Base-by-base conservation (phyloP, 2,888 invertebrate species). In the Ectemnius continuus region DNA sequence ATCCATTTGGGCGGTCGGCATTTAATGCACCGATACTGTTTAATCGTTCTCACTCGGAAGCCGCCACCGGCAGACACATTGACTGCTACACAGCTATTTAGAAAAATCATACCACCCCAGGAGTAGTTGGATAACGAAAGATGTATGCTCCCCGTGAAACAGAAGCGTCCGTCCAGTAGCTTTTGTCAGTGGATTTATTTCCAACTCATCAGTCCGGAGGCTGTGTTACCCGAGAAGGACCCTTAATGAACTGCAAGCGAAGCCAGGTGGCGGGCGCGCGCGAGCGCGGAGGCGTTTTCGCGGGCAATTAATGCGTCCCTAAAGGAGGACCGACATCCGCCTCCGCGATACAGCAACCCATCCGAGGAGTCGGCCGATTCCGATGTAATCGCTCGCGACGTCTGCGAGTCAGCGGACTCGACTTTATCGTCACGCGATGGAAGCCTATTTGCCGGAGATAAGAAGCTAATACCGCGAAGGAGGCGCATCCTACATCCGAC, bases 271-370 rank as follows among this genome's bases (percentile, higher is more conserved):
- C 67, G 70, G 48, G 75, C 76, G 63, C 56, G 64, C 68, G 67
- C 70, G 70, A 23, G 23, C 68, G 75, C 82, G 84, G 82, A 77
- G 81, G 86, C 83, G 80, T 85, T 84, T 85, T 85, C 84, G 83
- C 81, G 80, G 78, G 81, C 85, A 86, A 87, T 87, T 86, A 86
- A 84, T 84, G 81, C 79, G 79, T 68, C 73, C 83, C 81, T 81
- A 79, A 76, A 77, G 79, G 36, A 11, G 77, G 76, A 62, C 73
- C 61, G 75, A 76, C 73, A 69, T 78, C 77, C 84, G 80, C 81
- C 80, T 67, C 70, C 81, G 78, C 75, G 67, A 73, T 11, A 8
- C 36, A 36, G 36, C 36, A 23, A 3, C 23, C 23, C 23, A 23
- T 23, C 23, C 23, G 3, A 23, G 23, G 23, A 23, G 23, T 23